Evolutionary conservation across 2,113 vertebrate species (phyloP).

Genomic region (Meles meles): DNA sequence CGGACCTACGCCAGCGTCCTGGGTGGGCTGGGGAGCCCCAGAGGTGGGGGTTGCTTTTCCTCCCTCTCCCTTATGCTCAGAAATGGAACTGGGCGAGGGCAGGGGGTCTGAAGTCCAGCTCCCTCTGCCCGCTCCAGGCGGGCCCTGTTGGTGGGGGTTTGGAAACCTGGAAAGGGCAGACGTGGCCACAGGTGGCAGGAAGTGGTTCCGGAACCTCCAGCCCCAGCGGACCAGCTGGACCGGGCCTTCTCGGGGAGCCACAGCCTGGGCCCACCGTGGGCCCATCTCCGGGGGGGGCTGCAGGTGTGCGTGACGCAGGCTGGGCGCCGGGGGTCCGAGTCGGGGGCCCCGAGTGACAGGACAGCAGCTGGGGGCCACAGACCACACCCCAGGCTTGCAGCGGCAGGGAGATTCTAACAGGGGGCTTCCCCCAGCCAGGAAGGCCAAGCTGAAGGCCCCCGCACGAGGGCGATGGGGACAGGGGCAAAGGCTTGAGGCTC

Average conservation of each 20-base stretch:
- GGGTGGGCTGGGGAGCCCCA: neutral
- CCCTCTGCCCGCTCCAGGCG: accelerated
- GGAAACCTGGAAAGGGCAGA: neutral
- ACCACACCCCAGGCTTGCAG: too few relatives aligned
- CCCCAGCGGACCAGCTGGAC: accelerated
- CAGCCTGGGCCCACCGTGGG: too few relatives aligned
- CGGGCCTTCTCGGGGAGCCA: neutral
- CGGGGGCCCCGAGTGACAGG: accelerated
- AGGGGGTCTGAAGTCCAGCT: neutral
- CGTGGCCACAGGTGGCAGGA: neutral
- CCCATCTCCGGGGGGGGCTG: neutral
- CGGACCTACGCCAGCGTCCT: neutral
- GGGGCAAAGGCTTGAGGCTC: neutral
- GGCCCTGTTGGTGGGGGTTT: neutral
- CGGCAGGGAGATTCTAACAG: too few relatives aligned
- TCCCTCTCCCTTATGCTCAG: neutral
- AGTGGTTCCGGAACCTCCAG: neutral
- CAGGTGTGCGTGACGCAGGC: too few relatives aligned
- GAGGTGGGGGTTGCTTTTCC: neutral
- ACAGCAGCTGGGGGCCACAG: neutral
- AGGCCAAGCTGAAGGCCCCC: neutral
- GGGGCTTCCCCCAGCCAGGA: neutral
- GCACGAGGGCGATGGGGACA: neutral
- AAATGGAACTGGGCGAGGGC: too few relatives aligned
- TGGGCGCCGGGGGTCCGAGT: neutral